Evolutionary conservation across 2,113 vertebrate genomes (phyloP).

Genomic region (Daphoenositta chrysoptera): DNA sequence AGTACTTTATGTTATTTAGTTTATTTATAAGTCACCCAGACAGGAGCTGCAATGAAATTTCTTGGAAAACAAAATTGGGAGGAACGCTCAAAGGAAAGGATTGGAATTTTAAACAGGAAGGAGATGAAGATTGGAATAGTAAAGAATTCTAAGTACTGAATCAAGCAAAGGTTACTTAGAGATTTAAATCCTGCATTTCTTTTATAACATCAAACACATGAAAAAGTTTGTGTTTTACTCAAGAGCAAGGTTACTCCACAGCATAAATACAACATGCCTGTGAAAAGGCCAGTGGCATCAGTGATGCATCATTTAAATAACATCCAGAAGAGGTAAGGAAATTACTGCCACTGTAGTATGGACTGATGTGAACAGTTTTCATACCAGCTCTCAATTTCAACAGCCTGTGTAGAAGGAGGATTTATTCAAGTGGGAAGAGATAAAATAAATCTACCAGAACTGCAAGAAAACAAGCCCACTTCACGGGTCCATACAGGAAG

Average conservation of each 20-base stretch:
- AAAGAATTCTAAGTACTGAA: background rate
- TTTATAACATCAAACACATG: background rate
- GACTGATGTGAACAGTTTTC: background rate
- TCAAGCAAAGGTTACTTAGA: background rate
- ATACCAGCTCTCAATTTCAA: background rate
- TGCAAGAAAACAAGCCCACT: background rate
- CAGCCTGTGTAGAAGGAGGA: background rate
- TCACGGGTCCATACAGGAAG: background rate
- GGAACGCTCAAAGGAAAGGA: background rate
- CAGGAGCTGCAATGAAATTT: background rate
- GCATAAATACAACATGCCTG: background rate
- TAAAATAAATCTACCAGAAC: background rate
- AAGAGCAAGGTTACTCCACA: background rate
- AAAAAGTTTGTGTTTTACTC: background rate
- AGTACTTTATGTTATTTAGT: background rate
- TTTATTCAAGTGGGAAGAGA: background rate
- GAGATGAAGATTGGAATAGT: background rate
- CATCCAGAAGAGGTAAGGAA: background rate
- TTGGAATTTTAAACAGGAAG: background rate
- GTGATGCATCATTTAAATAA: background rate
- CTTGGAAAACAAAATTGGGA: background rate
- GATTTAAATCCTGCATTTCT: background rate
- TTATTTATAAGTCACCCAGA: accelerated
- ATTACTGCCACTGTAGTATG: background rate
- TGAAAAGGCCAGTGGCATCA: background rate